phyloP scores from a whole-genome alignment of 2,888 invertebrate genomes.

The Drosophila borealis region DNA sequence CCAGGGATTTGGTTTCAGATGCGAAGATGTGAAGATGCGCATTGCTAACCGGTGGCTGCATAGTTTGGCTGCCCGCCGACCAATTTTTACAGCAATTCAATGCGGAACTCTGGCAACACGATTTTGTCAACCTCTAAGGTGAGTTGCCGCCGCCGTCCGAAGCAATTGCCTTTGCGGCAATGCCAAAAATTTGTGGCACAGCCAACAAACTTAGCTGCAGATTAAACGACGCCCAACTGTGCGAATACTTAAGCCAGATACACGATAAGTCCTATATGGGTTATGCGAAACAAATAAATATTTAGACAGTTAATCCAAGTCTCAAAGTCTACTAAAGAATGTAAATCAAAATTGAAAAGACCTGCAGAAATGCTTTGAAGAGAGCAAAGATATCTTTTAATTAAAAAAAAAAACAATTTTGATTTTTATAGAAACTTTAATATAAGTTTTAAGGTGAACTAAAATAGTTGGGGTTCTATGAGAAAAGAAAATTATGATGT shows the following conservation, averaged over 20 bases:
- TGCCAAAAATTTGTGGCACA: conserved; percentile 73
- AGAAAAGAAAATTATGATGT: no score
- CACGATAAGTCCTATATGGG: conserved; percentile 22
- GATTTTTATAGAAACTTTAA: no score
- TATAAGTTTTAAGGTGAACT: no score
- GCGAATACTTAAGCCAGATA: conserved; percentile 19
- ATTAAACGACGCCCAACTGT: conserved; percentile 58
- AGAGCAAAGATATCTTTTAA: not conserved
- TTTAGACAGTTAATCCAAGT: conserved; percentile 6
- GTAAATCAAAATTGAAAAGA: not conserved
- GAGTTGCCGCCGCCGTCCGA: conserved; percentile 51
- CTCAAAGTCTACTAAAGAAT: not conserved
- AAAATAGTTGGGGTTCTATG: no score
- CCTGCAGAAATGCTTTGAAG: no score
- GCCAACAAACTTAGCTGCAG: conserved; percentile 43
- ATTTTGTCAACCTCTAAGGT: conserved; percentile 77
- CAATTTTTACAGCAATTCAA: conserved; percentile 69
- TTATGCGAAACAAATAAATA: conserved; percentile 12
- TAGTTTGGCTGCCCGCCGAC: conserved; percentile 62
- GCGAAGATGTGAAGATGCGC: conserved; percentile 44
- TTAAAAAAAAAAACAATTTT: no score
- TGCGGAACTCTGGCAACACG: conserved; percentile 74
- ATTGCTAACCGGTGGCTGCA: conserved; percentile 42
- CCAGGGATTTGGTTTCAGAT: conserved; percentile 22
- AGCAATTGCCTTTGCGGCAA: conserved; percentile 55